Conservation (phyloP, 2,888 invertebrate genomes). For the Pomacea canaliculata region DNA sequence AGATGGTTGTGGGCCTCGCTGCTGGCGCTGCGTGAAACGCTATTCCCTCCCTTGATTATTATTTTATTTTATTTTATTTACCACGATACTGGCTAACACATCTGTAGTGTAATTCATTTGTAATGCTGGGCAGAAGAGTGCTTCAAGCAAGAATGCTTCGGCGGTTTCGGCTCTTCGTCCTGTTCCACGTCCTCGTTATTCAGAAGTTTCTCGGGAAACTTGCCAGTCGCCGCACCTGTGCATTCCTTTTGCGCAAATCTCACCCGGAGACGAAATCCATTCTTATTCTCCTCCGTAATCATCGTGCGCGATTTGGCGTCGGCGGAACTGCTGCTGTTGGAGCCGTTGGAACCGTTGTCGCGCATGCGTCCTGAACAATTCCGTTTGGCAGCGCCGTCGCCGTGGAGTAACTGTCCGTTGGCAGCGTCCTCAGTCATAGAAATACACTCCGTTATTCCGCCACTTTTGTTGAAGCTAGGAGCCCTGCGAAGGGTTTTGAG, state of each 20-base stretch:
- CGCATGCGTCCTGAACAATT: slow-evolving; percentile 20
- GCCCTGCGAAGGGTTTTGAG: slow-evolving; percentile 20
- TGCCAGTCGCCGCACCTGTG: not conserved
- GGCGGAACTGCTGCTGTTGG: slow-evolving; percentile 22
- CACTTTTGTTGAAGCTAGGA: slow-evolving; percentile 31
- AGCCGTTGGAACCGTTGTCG: slow-evolving; percentile 14
- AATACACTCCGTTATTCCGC: slow-evolving; percentile 37
- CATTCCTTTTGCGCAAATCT: slow-evolving; percentile 54
- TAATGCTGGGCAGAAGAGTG: not conserved
- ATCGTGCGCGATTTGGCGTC: slow-evolving; percentile 2
- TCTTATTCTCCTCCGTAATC: slow-evolving; percentile 55
- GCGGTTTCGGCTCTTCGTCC: slow-evolving; percentile 1
- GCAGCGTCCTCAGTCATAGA: slow-evolving; percentile 33
- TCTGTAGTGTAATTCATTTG: not conserved
- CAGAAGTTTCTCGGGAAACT: slow-evolving; percentile 2
- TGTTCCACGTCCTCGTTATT: slow-evolving; percentile 4
- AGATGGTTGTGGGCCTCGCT: too few relatives aligned
- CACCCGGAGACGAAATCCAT: slow-evolving; percentile 57
- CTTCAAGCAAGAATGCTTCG: slow-evolving; percentile 9
- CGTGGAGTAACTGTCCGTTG: slow-evolving; percentile 5
- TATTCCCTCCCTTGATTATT: too few relatives aligned
- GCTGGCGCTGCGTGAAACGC: too few relatives aligned
- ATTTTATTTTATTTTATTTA: too few relatives aligned
- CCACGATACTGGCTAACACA: too few relatives aligned
- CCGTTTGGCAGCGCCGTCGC: slow-evolving; percentile 17